phyloP scores from a whole-genome alignment of 2,888 invertebrate species.

The Uloborus plumipes region DNA sequence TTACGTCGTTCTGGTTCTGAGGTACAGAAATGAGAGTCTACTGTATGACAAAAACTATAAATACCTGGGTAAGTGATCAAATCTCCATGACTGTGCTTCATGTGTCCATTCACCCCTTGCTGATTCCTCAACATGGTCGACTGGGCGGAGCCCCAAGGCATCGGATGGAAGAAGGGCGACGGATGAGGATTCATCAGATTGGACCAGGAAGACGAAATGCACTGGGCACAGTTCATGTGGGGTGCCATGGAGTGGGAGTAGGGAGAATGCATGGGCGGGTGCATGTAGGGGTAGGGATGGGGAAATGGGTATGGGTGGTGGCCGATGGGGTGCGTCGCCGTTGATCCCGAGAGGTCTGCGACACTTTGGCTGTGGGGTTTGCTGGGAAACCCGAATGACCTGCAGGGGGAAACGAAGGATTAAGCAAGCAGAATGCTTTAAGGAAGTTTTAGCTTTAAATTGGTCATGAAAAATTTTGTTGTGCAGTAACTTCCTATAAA shows the following conservation, averaged over 20 bases:
- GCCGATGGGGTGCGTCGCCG: constrained; percentile 14
- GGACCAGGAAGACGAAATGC: constrained; percentile 68
- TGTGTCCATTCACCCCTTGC: constrained; percentile 3
- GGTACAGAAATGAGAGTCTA: too few species aligned
- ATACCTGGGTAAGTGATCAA: constrained; percentile 45
- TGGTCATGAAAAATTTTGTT: background rate
- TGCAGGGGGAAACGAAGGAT: background rate
- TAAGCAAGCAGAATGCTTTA: background rate
- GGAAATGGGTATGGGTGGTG: constrained; percentile 44
- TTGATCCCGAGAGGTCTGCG: constrained; percentile 28
- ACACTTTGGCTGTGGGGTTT: constrained; percentile 55
- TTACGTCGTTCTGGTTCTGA: too few species aligned
- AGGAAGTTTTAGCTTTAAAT: background rate
- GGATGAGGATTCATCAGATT: constrained; percentile 56
- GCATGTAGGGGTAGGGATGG: constrained; percentile 66
- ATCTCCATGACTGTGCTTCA: constrained; percentile 58
- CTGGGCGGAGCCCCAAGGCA: constrained; percentile 56
- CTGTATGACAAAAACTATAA: background rate
- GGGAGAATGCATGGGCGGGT: constrained; percentile 75
- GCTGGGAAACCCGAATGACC: constrained; percentile 40
- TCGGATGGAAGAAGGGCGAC: constrained; percentile 52
- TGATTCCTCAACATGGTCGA: constrained; percentile 12
- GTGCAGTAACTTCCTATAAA: background rate
- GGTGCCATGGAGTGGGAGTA: constrained; percentile 76
- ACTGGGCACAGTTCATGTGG: constrained; percentile 77